phyloP scores from a whole-genome alignment of 2,797 vertebrate genomes.

The Aselliscus stoliczkanus region DNA sequence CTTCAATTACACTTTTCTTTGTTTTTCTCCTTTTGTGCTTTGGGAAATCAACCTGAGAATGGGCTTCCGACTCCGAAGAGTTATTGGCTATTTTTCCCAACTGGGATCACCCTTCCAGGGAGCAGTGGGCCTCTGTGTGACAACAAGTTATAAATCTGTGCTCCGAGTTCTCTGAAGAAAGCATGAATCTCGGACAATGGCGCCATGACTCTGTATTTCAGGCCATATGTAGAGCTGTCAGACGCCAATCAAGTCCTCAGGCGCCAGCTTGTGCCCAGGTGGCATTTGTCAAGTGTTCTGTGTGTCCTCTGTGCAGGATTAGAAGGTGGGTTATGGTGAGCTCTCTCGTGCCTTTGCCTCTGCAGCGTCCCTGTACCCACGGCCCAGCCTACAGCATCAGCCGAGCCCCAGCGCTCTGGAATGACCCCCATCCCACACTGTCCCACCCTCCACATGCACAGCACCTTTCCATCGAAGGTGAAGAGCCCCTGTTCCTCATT shows the following conservation, averaged over 20 bases:
- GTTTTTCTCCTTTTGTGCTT: conserved; percentile 35
- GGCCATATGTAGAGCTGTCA: not conserved
- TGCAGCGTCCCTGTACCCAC: not conserved
- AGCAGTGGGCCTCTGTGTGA: conserved; percentile 9
- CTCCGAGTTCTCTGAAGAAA: conserved; percentile 23
- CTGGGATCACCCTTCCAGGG: conserved; percentile 11
- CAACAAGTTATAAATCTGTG: not conserved
- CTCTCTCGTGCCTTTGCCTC: not conserved
- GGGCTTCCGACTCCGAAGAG: not conserved
- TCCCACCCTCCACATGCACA: not conserved
- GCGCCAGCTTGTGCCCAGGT: not conserved
- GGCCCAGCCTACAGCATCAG: fast-evolving
- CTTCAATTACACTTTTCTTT: not conserved
- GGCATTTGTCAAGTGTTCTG: not conserved
- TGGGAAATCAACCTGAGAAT: conserved; percentile 48
- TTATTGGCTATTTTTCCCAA: conserved; percentile 45
- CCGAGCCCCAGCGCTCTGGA: not conserved
- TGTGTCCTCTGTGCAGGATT: fast-evolving
- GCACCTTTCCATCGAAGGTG: not conserved
- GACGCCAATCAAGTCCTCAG: not conserved
- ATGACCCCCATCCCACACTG: fast-evolving
- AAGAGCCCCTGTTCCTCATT: not conserved
- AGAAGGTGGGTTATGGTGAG: not conserved
- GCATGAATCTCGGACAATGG: not conserved
- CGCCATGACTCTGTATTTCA: not conserved